Conservation (phyloP, 2,797 vertebrate genomes). For the Rachycentron canadum region DNA sequence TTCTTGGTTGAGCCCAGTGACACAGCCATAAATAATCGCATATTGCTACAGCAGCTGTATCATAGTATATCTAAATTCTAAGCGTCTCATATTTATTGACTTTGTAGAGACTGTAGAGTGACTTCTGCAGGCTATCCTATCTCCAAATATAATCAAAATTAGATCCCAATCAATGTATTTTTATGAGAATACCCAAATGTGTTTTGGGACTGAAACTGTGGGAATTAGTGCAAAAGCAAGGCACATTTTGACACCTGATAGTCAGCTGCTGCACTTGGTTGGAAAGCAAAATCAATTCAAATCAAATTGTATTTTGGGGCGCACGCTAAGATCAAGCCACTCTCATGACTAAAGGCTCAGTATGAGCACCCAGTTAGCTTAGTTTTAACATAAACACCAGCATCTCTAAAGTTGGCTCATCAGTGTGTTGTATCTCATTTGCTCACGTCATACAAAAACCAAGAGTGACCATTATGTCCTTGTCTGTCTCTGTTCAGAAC, state of each 20-base stretch:
- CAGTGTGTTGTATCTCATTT: not conserved
- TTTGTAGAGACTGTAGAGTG: not conserved
- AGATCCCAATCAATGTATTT: not conserved
- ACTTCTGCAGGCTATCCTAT: not conserved
- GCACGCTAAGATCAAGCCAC: not conserved
- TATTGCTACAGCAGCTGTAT: not conserved
- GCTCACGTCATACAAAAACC: not conserved
- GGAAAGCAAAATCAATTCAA: not conserved
- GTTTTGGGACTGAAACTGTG: not conserved
- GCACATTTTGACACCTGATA: not conserved
- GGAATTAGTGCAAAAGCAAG: not conserved
- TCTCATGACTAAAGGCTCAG: not conserved
- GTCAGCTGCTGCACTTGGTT: not conserved
- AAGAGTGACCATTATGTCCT: not conserved
- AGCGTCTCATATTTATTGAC: not conserved
- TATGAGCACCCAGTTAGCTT: not conserved
- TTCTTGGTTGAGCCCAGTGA: not conserved
- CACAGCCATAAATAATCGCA: not conserved
- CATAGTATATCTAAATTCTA: not conserved
- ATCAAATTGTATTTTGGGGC: not conserved
- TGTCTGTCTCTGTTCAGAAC: not conserved
- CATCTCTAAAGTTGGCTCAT: not conserved
- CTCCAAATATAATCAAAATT: not conserved
- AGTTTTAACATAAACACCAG: not conserved
- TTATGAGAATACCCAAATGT: not conserved